phyloP scores from a whole-genome alignment of 2,113 vertebrate genomes.

The Plecotus auritus region DNA sequence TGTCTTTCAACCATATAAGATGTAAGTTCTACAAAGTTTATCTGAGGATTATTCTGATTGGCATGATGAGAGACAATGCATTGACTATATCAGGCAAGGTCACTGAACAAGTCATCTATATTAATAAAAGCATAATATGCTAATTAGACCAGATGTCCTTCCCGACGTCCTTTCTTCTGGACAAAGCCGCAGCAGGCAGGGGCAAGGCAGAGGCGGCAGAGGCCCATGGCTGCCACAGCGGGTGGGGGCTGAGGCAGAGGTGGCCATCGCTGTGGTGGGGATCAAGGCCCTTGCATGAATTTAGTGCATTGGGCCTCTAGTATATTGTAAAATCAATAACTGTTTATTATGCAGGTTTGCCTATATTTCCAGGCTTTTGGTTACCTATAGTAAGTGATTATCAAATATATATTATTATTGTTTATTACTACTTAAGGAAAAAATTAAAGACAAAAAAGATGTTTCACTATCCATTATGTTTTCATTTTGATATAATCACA shows the following conservation, averaged over 20 bases:
- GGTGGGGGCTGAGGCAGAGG: too few relatives aligned
- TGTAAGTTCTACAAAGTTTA: neutral
- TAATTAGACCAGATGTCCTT: too few relatives aligned
- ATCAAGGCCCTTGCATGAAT: too few relatives aligned
- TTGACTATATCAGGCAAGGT: neutral
- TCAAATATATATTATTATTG: conserved; percentile 26
- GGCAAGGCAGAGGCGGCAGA: too few relatives aligned
- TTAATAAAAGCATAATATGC: too few relatives aligned
- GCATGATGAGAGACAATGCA: neutral
- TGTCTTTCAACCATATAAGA: neutral
- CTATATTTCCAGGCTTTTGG: neutral
- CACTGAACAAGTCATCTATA: neutral
- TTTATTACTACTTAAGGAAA: neutral
- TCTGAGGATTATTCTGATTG: neutral
- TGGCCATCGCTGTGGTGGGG: rapidly evolving
- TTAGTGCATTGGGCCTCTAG: too few relatives aligned
- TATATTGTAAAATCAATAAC: neutral
- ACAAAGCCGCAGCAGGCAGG: too few relatives aligned
- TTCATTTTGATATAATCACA: neutral
- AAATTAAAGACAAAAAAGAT: neutral
- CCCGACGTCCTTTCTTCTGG: too few relatives aligned
- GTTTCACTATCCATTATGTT: neutral
- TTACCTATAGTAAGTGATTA: neutral
- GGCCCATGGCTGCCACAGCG: too few relatives aligned
- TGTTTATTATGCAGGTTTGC: neutral